A percentile compares a stretch with the other conserved stretches of the same genome.
These are phyloP conservation scores for Phocoena phocoena DNA, from an alignment of 2,113 vertebrate genomes.

Conservation along the genomic window DNA sequence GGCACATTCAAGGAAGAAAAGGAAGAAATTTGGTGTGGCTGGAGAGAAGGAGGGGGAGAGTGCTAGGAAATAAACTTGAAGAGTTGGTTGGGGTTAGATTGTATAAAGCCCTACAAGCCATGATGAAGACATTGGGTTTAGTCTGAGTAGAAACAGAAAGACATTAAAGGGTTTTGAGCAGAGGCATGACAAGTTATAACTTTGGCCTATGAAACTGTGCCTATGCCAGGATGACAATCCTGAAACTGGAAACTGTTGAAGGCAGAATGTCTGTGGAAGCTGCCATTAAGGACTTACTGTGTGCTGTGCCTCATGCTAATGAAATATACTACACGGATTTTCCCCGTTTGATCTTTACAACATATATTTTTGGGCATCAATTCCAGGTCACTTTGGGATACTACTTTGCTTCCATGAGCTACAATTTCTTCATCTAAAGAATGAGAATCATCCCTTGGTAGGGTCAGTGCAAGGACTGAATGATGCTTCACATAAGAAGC, in stretches of 20 bases:
- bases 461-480: background rate
- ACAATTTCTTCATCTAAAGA: background rate
- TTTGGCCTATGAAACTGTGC: background rate
- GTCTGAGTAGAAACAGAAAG: background rate
- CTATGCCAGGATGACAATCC: background rate
- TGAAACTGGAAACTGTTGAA: background rate
- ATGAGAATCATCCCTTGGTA: background rate
- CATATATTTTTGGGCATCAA: background rate
- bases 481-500: background rate
- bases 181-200: background rate
- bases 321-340: background rate
- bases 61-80: background rate
- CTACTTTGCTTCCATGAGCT: background rate
- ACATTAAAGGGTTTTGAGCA: background rate
- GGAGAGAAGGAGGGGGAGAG: background rate
- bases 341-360: background rate
- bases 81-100: background rate
- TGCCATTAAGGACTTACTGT: background rate
- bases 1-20: background rate
- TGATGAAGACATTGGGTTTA: background rate
- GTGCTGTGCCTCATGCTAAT: background rate
- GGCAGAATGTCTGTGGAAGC: background rate
- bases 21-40: background rate
- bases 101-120: background rate
- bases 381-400: background rate